phyloP scores from a whole-genome alignment of 64 coral and sea anemone genomes.

The Porites australiensis region DNA sequence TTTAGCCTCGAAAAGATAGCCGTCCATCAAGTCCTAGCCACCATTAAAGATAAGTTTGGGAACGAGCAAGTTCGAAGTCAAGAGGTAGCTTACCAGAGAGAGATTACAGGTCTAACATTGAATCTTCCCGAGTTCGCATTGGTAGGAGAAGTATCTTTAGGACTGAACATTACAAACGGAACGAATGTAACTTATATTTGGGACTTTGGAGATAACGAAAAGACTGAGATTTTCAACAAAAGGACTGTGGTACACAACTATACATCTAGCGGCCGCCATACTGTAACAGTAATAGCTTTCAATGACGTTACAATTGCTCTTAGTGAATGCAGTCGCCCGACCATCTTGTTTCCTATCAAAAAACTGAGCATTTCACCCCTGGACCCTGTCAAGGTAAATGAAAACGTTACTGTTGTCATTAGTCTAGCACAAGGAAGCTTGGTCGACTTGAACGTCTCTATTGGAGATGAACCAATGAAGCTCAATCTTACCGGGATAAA shows the following conservation, averaged over 20 bases:
- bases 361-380: not conserved
- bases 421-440: not conserved
- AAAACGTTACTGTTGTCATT: not conserved
- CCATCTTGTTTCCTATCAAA: not conserved
- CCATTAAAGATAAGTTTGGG: not conserved
- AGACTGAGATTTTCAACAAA: conserved; percentile 7
- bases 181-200: conserved; percentile 57
- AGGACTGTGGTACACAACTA: conserved; percentile 5
- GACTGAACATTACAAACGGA: conserved; percentile 37
- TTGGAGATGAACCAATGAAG: conserved; percentile 1
- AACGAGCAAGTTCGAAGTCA: not conserved
- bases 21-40: not conserved
- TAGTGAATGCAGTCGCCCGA: not conserved
- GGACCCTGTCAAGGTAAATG: not conserved
- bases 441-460: conserved; percentile 14
- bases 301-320: not conserved
- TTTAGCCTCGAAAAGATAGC: conserved; percentile 14
- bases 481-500: conserved; percentile 8
- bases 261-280: not conserved
- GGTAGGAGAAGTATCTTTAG: not conserved
- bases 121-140: conserved; percentile 36
- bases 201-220: conserved; percentile 41
- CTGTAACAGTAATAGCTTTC: conserved; percentile 3
- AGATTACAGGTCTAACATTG: conserved; percentile 31
- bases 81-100: not conserved